phyloP scores from a whole-genome alignment of 1,140 invertebrate species.

The Potamilus streckersoni region DNA sequence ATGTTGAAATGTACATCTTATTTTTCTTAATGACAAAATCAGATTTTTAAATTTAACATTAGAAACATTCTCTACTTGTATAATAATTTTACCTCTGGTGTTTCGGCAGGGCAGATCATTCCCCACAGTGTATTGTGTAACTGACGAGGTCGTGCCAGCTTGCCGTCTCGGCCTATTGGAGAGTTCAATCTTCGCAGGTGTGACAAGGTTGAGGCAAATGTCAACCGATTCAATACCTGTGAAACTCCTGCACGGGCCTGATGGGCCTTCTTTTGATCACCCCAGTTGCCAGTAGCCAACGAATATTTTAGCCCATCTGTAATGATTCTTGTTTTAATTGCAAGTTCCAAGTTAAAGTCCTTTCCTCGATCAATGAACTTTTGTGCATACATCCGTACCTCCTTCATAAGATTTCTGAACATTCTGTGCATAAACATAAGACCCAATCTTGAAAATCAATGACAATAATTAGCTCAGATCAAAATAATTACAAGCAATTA shows the following conservation, averaged over 20 bases:
- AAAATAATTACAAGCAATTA: no score
- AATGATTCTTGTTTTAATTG: slow-evolving; percentile 97
- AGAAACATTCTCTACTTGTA: no score
- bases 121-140: slow-evolving; percentile 99
- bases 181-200: slow-evolving; percentile 98
- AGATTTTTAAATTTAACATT: no score
- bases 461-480: no score
- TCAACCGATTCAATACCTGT: slow-evolving; percentile 83
- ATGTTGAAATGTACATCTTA: no score
- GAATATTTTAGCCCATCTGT: slow-evolving; percentile 98
- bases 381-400: slow-evolving; percentile 95
- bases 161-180: slow-evolving; percentile 98
- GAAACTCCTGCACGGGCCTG: slow-evolving; percentile 93
- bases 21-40: no score
- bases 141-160: slow-evolving; percentile 97
- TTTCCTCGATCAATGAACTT: slow-evolving; percentile 99
- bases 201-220: slow-evolving; percentile 97
- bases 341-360: slow-evolving; percentile 97
- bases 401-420: slow-evolving; percentile 67
- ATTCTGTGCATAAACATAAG: slow-evolving; percentile 45
- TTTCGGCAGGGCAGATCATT: slow-evolving; percentile 99
- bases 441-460: no score
- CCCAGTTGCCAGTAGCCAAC: slow-evolving; percentile 99
- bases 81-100: slow-evolving; percentile 81
- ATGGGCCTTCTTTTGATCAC: slow-evolving; percentile 99